phyloP scores from a whole-genome alignment of 2,113 vertebrate genomes.

The Galeopterus variegatus region DNA sequence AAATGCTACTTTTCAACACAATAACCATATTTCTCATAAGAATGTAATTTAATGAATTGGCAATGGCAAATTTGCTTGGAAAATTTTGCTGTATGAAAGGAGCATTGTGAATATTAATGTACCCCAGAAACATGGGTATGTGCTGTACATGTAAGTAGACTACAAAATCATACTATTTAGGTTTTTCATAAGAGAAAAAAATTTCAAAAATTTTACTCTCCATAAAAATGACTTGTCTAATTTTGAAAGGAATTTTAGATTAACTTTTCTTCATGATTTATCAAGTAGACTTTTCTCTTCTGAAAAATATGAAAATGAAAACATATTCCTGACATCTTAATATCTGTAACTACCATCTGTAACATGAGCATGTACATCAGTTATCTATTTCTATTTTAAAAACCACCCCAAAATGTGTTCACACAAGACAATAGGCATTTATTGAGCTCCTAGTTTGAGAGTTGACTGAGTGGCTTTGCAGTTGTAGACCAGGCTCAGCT shows the following conservation, averaged over 20 bases:
- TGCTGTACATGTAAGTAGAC: neutral
- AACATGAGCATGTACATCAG: neutral
- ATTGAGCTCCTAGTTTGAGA: neutral
- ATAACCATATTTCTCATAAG: neutral
- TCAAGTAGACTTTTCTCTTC: neutral
- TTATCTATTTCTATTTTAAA: neutral
- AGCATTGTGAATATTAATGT: neutral
- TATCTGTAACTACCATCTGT: neutral
- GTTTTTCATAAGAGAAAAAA: neutral
- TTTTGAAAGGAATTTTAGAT: slow-evolving; percentile 45
- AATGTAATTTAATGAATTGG: neutral
- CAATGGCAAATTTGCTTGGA: neutral
- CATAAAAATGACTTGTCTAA: neutral
- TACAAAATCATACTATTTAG: neutral
- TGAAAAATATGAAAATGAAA: neutral
- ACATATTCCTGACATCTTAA: neutral
- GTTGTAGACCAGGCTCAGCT: neutral
- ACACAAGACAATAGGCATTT: neutral
- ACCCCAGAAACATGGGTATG: neutral
- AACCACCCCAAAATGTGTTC: neutral
- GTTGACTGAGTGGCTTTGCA: neutral
- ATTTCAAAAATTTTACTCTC: neutral
- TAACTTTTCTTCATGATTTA: neutral
- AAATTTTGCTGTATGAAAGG: neutral
- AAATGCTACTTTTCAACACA: slow-evolving; percentile 13